Evolutionary conservation across 1,140 invertebrate genomes (phyloP).

Genomic region (Cydia splendana): DNA sequence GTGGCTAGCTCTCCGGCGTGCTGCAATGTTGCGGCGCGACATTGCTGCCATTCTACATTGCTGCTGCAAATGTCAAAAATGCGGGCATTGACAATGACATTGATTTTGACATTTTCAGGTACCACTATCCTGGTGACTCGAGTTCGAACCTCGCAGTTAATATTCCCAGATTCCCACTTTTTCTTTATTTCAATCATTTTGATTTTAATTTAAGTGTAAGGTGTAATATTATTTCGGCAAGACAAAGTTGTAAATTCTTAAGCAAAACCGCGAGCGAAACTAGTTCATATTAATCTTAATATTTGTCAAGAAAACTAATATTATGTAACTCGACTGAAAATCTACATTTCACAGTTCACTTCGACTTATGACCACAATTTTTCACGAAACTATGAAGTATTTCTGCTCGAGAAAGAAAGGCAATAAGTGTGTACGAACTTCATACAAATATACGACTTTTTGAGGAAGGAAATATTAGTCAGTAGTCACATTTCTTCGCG

Average conservation of each 20-base stretch:
- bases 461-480: not conserved
- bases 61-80: too few species aligned
- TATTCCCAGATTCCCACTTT: too few species aligned
- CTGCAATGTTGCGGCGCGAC: too few species aligned
- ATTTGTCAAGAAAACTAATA: not conserved
- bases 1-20: too few species aligned
- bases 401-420: not conserved
- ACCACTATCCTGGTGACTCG: too few species aligned
- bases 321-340: not conserved
- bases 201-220: too few species aligned
- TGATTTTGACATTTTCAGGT: too few species aligned
- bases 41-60: too few species aligned
- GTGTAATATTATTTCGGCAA: not conserved
- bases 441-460: not conserved
- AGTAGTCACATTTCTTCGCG: not conserved
- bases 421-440: not conserved
- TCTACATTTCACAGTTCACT: not conserved
- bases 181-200: too few species aligned
- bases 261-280: not conserved
- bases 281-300: not conserved
- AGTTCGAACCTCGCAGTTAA: too few species aligned
- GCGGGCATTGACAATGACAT: too few species aligned
- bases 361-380: not conserved
- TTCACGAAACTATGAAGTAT: conserved; percentile 8
- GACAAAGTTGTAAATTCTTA: not conserved